Evolutionary conservation across 2,888 invertebrate species (phyloP), one percentile per base, ranked within the genome.

Genomic region (Oscheius sp.): DNA sequence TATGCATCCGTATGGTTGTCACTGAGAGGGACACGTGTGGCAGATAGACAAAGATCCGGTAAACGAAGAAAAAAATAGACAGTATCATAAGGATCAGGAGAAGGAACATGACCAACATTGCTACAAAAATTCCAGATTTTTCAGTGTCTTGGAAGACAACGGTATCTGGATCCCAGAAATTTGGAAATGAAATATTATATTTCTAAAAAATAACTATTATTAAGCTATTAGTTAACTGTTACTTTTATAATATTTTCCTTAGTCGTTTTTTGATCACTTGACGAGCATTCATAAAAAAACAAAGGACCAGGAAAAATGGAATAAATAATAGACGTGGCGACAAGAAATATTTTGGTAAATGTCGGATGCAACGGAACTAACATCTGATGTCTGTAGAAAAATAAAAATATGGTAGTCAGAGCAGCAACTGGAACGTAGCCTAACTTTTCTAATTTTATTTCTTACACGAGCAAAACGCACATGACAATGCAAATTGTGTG

Each of bases 121-220:
- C 59, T 44, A 41, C 41, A 26, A 59, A 59, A 6, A 59, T 30
- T n/a, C n/a, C n/a, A n/a, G n/a, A n/a, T n/a, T n/a, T n/a, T 59
- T 59, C 59, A 8, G 59, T 59, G 14, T 44, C 59, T 24, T 44
- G 59, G 28, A 59, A 59, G 20, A 59, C 44, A 12, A 59, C 59
- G 4, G 59, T 59, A 17, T 41, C 26, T 6, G 41, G 17, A 17
- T 38, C 8, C 59, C 59, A 59, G n/a, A 24, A 59, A 8, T 30
- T 28, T 2, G 41, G 44, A 14, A 26, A 59, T 28, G n/a, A 28
- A 22, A 17, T 8, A 38, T 59, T 12, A 20, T 44, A 59, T n/a
- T n/a, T 22, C 59, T 59, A 28, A 20, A 57, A 57, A 26, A 28
- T 44, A 44, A 41, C 17, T 4, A 17, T 20, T 8, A 41, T 57